phyloP scores from a whole-genome alignment of 37 sponge, comb jelly and placozoan species.

The Theonella swinhoei region DNA sequence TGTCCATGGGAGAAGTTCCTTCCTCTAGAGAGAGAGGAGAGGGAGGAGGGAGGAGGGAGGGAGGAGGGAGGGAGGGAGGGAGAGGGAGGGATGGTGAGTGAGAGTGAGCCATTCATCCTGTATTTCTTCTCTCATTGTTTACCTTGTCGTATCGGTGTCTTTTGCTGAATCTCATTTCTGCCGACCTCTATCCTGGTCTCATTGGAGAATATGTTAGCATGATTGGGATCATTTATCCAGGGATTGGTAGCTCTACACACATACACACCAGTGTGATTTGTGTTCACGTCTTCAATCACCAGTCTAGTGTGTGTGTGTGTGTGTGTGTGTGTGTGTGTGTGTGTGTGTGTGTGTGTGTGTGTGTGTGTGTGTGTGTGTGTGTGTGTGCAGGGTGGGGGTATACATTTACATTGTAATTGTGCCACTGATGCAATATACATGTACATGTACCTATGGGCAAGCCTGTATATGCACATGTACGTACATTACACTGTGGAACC shows the following conservation, averaged over 20 bases:
- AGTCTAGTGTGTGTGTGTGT: slow-evolving; percentile 3
- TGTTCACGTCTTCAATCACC: neutral
- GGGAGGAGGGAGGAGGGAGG: too few relatives aligned
- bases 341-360: slow-evolving; percentile 3
- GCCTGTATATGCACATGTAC: too few relatives aligned
- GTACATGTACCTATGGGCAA: too few relatives aligned
- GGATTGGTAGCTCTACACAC: slow-evolving; percentile 45
- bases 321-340: slow-evolving; percentile 40
- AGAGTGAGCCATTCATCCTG: neutral
- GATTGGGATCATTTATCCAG: slow-evolving; percentile 6
- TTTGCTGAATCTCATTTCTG: neutral
- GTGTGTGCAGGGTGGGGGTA: neutral
- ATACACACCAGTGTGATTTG: slow-evolving; percentile 11
- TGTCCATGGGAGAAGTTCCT: too few relatives aligned
- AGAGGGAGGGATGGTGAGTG: too few relatives aligned
- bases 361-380: neutral
- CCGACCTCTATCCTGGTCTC: neutral
- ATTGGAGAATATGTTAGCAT: slow-evolving; percentile 7
- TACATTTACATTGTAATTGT: too few relatives aligned
- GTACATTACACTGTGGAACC: too few relatives aligned
- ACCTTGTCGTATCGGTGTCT: slow-evolving; percentile 14
- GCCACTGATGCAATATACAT: too few relatives aligned
- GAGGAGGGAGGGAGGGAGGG: too few relatives aligned
- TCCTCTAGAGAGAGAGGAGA: neutral
- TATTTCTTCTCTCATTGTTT: too few relatives aligned